Evolutionary conservation across 2,888 invertebrate species (phyloP), one percentile per base, ranked within the genome.

Genomic region (Melipona bicolor): DNA sequence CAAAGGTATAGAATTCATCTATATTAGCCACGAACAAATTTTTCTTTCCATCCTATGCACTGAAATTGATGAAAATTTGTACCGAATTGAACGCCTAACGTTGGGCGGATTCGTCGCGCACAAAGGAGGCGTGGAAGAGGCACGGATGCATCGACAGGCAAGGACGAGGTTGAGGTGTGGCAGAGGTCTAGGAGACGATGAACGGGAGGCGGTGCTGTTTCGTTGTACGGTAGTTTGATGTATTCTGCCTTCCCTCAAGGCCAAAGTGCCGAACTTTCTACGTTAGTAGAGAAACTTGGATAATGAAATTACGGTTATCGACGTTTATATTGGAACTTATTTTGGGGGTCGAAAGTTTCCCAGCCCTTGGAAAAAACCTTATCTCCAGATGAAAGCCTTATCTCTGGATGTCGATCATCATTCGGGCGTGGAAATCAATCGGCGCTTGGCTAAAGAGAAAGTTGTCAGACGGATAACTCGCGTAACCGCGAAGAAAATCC

Each of bases 291-390:
- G 88, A 83, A 83, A 86, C 86, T 88, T 89, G 74, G 85, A 83
- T 88, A 88, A 88, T 83, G 89, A 88, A 88, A 89, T 88, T 87
- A 89, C 84, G 81, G 84, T 83, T 88, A 86, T 89, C 88, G 84
- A 74, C 73, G 82, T 79, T 79, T 79, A 83, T 83, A 76, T 79
- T 59, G 73, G 68, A 87, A 79, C 83, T 85, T 81, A 70, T 74
- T 43, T 43, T 49, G 32, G 56, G 24, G 65, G 62, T 69, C 36
- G 74, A 72, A 82, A 82, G 36, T 62, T 79, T 64, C 61, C 52
- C 52, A 17, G 43, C 15, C 49, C 49, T 52, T 21, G 75, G 68
- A 71, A 75, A 83, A 81, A 32, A 32, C 3, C 32, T 32, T 52
- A 21, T 56, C 50, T 32, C 4, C 21, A 32, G 68, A 68, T 52